A percentile compares a stretch with the other conserved stretches of the same genome.
Conservation (phyloP, 23 tunicate genomes). For the Styela clava region DNA sequence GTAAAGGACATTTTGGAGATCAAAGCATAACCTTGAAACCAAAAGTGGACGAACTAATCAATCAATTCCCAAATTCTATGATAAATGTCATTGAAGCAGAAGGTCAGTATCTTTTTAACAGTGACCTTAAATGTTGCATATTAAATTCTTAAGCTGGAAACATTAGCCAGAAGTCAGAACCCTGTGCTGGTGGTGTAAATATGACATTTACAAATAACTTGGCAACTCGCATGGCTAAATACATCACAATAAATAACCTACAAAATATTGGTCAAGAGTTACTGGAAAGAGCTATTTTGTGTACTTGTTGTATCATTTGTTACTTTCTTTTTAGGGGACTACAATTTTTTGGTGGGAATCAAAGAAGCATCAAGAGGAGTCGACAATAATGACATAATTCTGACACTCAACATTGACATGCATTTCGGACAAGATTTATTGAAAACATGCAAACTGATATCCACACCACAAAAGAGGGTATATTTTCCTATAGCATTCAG, state of each 20-base stretch:
- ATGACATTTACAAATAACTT: too few species aligned
- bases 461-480: conserved; percentile 35
- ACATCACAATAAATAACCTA: too few species aligned
- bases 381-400: conserved; percentile 29
- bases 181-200: too few species aligned
- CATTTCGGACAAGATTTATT: conserved; percentile 24
- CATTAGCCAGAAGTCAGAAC: too few species aligned
- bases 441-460: conserved; percentile 43
- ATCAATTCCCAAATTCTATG: neutral
- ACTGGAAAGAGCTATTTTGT: too few species aligned
- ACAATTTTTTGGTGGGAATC: conserved; percentile 16
- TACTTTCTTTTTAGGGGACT: conserved; percentile 16
- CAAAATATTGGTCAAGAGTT: too few species aligned
- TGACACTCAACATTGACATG: conserved; percentile 42
- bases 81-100: neutral
- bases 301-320: too few species aligned
- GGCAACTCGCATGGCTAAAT: neutral
- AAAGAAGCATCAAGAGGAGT: conserved; percentile 2
- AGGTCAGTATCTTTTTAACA: neutral
- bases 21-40: conserved; percentile 10
- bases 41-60: neutral
- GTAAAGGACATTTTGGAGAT: conserved; percentile 16
- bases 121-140: too few species aligned
- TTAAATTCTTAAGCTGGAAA: too few species aligned
- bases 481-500: conserved; percentile 86